Conservation (phyloP, 2,888 invertebrate genomes). For the Anticlea derivata region DNA sequence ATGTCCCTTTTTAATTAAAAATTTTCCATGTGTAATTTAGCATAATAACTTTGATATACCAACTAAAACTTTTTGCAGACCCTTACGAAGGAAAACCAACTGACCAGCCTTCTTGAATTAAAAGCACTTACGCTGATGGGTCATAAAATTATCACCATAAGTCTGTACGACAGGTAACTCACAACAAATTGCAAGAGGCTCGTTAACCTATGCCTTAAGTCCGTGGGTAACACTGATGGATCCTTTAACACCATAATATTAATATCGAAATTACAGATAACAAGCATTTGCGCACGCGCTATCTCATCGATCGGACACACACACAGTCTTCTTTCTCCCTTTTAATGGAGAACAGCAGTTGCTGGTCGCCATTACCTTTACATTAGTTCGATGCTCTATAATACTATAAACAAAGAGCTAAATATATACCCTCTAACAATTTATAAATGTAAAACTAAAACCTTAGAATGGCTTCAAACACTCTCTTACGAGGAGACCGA, state of each 20-base stretch:
- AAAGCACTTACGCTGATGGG: slow-evolving; percentile 4
- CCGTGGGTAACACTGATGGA: slow-evolving; percentile 40
- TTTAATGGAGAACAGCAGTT: too few relatives aligned
- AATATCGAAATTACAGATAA: slow-evolving; percentile 55
- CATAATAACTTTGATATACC: too few relatives aligned
- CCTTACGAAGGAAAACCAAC: not conserved
- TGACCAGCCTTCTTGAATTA: not conserved
- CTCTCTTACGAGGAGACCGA: too few relatives aligned
- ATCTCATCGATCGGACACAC: slow-evolving; percentile 46
- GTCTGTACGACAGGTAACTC: slow-evolving; percentile 42
- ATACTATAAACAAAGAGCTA: too few relatives aligned
- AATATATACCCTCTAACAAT: too few relatives aligned
- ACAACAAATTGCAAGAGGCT: slow-evolving; percentile 49
- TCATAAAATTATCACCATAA: slow-evolving; percentile 29
- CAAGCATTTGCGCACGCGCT: slow-evolving; percentile 52
- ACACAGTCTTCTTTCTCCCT: too few relatives aligned
- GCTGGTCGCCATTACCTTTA: too few relatives aligned
- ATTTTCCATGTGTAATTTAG: too few relatives aligned
- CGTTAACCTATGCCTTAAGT: slow-evolving; percentile 42
- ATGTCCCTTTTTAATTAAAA: too few relatives aligned
- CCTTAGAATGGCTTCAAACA: too few relatives aligned
- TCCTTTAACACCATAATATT: slow-evolving; percentile 53
- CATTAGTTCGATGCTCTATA: too few relatives aligned
- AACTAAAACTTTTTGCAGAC: not conserved
- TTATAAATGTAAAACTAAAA: too few relatives aligned